Conservation (phyloP, 2,113 vertebrate genomes). For the Dipodomys merriami region DNA sequence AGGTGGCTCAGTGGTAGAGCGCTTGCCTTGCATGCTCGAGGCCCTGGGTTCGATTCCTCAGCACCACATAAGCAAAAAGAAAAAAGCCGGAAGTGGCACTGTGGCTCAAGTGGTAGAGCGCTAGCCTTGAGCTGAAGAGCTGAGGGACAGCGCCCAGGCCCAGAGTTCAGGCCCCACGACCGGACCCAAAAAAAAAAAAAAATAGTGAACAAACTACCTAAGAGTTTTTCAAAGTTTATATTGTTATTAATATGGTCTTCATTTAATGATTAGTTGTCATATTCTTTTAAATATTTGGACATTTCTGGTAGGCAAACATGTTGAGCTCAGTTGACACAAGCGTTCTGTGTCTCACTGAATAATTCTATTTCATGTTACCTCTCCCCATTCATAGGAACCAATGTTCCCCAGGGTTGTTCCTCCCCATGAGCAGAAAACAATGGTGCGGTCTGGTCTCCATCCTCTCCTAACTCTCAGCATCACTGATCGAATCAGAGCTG, state of each 20-base stretch:
- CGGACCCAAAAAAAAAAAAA: no score
- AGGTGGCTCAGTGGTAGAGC: no score
- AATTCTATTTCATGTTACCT: slow-evolving; percentile 87
- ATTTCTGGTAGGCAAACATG: neutral
- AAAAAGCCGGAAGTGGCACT: no score
- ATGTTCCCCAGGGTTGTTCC: slow-evolving; percentile 91
- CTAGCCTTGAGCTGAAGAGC: no score
- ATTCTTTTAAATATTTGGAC: neutral
- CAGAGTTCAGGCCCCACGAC: no score
- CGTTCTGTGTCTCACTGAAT: neutral
- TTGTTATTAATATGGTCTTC: neutral
- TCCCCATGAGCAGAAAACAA: slow-evolving; percentile 95
- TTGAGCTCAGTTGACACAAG: neutral
- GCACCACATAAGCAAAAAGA: no score
- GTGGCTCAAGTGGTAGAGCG: no score
- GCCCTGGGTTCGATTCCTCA: no score
- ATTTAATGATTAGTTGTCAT: neutral
- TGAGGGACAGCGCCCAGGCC: no score
- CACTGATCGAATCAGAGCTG: slow-evolving; percentile 91
- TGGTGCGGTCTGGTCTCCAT: slow-evolving; percentile 93
- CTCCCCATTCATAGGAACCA: slow-evolving; percentile 96
- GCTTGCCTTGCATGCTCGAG: no score
- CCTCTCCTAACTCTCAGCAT: slow-evolving; percentile 88
- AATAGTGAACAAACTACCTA: neutral
- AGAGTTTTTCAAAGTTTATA: neutral